Evolutionary conservation across 2,888 invertebrate species (phyloP), one percentile per base, ranked within the genome.

Genomic region (Limnephilus rhombicus): DNA sequence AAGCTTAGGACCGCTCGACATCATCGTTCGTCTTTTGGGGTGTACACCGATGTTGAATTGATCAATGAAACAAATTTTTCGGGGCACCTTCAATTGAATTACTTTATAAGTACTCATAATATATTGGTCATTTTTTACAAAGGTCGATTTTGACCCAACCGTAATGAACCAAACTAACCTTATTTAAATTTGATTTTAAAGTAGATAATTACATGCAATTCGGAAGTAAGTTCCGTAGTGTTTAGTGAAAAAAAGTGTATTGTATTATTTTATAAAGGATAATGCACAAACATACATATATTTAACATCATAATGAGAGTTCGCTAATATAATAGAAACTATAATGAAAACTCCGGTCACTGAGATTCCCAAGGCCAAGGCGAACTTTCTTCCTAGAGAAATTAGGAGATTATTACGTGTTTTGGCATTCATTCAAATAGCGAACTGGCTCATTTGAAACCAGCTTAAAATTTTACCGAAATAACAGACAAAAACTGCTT

Each of bases 351-450:
- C 34, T 82, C 34, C 29, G 82, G 34, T 34, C 82, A 82, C 82
- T 34, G 82, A 34, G 34, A 34, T 82, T 82, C 3, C 13, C 82
- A 82, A 82, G 82, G 82, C 82, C 82, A 82, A 31, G 34, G 82
- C 31, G 18, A 82, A 82, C 82, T 82, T 82, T 82, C 82, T 82
- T 82, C 82, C 82, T 34, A 34, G 82, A 34, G 82, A 82, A 82
- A 82, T 82, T 82, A 82, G 31, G 82, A 9, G 31, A 11, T 34
- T 82, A 82, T 82, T 34, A 82, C 34, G 82, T 68, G 68, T 68
- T 68, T 31, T 82, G 82, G 82, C 82, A 31, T 34, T 34, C 82
- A 18, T 34, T 82, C 82, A 82, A 68, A 68, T 68, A 68, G 68
- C 68, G 68, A 68, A 82, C 34, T 82, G 82, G 34, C 29, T 82